These are phyloP conservation scores for Cheilinus undulatus DNA, from an alignment of 2,113 vertebrate species.

Conservation along the genomic window DNA sequence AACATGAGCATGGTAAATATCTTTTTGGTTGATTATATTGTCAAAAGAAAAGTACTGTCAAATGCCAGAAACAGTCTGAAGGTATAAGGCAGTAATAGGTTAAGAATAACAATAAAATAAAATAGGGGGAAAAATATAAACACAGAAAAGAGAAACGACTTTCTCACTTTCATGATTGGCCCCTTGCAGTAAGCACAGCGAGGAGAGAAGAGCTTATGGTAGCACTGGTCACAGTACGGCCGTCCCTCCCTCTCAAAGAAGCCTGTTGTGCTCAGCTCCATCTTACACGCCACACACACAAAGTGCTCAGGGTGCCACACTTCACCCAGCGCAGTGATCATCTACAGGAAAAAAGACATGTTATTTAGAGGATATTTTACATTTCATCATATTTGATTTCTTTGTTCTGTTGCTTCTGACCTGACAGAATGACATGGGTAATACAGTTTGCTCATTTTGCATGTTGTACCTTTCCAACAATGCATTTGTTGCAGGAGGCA, in stretches of 20 bases:
- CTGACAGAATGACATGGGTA: not conserved
- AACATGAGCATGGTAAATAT: too few species aligned
- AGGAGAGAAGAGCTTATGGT: slow-evolving; percentile 88
- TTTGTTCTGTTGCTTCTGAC: not conserved
- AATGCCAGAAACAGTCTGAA: too few species aligned
- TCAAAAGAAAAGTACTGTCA: too few species aligned
- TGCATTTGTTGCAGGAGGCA: slow-evolving; percentile 87
- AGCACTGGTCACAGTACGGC: slow-evolving; percentile 89
- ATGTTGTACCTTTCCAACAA: slow-evolving; percentile 87
- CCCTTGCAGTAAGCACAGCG: slow-evolving; percentile 90
- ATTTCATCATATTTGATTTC: not conserved
- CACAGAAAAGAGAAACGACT: not conserved
- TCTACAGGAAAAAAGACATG: slow-evolving; percentile 66
- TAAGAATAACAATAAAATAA: too few species aligned
- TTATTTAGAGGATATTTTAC: not conserved
- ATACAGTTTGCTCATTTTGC: not conserved
- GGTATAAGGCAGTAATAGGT: too few species aligned
- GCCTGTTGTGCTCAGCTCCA: slow-evolving; percentile 82
- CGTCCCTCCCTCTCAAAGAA: slow-evolving; percentile 89
- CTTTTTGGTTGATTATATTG: too few species aligned
- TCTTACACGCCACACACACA: slow-evolving; percentile 83
- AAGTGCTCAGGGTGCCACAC: slow-evolving; percentile 94
- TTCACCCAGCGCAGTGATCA: slow-evolving; percentile 88
- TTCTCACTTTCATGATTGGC: slow-evolving; percentile 84
- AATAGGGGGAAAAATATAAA: too few species aligned